These are phyloP conservation scores for Solenodon paradoxus DNA, from an alignment of 2,113 vertebrate species.

Conservation along the genomic window DNA sequence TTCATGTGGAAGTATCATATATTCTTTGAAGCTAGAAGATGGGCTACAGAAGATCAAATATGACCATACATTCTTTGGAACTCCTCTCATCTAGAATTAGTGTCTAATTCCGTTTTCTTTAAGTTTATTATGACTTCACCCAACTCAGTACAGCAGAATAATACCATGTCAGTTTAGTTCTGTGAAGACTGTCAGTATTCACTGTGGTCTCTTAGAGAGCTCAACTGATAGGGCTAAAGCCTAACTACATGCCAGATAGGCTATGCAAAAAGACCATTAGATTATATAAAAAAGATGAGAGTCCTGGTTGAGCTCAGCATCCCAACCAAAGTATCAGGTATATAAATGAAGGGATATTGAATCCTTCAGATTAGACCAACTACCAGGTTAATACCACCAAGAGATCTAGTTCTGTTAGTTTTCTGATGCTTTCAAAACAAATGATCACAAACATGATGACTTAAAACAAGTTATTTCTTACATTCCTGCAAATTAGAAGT, in stretches of 20 bases:
- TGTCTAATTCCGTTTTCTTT: no score
- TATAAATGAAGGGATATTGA: not conserved
- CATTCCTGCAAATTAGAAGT: not conserved
- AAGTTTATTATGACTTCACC: not conserved
- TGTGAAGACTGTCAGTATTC: not conserved
- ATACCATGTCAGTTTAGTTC: not conserved
- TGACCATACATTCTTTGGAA: not conserved
- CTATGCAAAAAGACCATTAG: not conserved
- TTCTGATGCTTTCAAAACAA: not conserved
- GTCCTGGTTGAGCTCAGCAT: not conserved
- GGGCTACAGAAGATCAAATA: not conserved
- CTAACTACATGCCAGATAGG: not conserved
- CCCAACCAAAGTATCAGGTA: not conserved
- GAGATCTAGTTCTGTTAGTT: not conserved
- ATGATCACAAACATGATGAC: not conserved
- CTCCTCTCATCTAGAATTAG: not conserved
- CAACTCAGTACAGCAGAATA: not conserved
- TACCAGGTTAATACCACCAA: not conserved
- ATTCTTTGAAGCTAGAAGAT: not conserved
- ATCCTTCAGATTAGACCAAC: not conserved
- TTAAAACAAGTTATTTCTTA: not conserved
- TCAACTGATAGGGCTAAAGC: not conserved
- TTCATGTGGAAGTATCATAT: no score
- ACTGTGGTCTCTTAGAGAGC: not conserved
- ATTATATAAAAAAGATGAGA: not conserved